Evolutionary conservation across 1,140 invertebrate genomes (phyloP), one percentile per base, ranked within the genome.

Genomic region (Portunus trituberculatus): DNA sequence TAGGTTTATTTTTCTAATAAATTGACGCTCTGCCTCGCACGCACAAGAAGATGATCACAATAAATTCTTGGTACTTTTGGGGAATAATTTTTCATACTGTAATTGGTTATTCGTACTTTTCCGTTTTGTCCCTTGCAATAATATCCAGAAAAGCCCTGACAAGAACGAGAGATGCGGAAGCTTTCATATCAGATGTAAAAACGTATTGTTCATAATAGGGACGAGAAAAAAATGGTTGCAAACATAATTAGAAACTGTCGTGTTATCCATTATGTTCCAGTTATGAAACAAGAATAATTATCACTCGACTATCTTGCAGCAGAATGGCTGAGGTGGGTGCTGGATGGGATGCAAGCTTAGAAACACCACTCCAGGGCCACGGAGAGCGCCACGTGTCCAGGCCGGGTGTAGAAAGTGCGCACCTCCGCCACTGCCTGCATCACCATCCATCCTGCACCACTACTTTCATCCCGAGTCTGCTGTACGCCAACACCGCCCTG

Each of bases 401-500:
- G 48, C 48, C 83, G 59, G n/a, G 87, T 83, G 91, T 95, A 91
- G 84, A 29, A 8, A 29, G 84, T 95, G n/a, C 52, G 67, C 91
- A 14, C 94, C 82, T 95, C 91, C 48, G 92, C 94, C 48, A 95
- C 94, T 48, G 39, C 92, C 32, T 87, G 91, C 91, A 84, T 95
- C 16, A 52, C 94, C 48, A 92, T 92, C 91, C 83, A 39, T 39
- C 39, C 39, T 39, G 39, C 39, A 39, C 39, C 6, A 39, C 39
- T 39, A 39, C 39, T 6, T 39, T 39, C 48, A 92, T 92, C 91
- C 83, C 87, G 28, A 92, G 94, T 59, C 94, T 91, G 16, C 94
- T 93, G 29, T 91, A 95, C 28, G 91, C 84, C 94, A 95, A 92
- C 94, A 93, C 46, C 16, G 83, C 67, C 94, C 94, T 95, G 29